Base-by-base conservation (phyloP, 1,140 invertebrate genomes). In the Psix sp. region DNA sequence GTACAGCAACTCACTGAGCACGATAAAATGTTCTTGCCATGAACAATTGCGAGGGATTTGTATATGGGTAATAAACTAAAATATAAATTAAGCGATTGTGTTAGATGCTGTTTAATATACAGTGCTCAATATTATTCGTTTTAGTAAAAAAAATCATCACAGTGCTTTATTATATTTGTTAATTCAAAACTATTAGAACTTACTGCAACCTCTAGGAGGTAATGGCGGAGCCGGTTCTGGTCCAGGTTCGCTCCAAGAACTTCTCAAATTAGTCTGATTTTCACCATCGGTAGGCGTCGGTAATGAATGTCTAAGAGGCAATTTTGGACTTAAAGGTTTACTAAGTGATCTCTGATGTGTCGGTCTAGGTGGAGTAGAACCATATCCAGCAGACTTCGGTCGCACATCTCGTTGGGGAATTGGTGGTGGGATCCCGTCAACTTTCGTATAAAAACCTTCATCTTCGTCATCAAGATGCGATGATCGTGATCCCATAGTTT, bases 181-280 rank as follows among this genome's bases (percentile, higher is more conserved):
- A 7, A 29, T 3, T 2, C 7, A 39, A 39, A 39, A 35, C 13
- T 33, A 45, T 11, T 15, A 5, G n/a, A 57, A 87, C 88, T 84
- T 85, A 90, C 89, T 89, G 77, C 88, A 89, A 48, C 90, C 89
- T 79, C 91, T 82, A 0, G 90, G 90, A 17, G 90, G 90, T 49
- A 91, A 74, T 0, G 90, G 90, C 2, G 91, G 90, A 0, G 90
- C 90, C 60, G 89, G 88, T 51, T 90, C 90, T 2, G 80, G 74
- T 3, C 86, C 84, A 36, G 86, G 83, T 66, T 91, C 90, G 21
- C 89, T 88, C 90, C 90, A 91, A 0, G 90, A 90, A 56, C 88
- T 91, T 21, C 89, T 82, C 46, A 89, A 68, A 18, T 82, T 84
- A 1, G 78, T 77, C 46, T 86, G 85, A 46, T 88, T 87, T 0